Conservation (phyloP, 2,113 vertebrate species). For the Nasalis larvatus region DNA sequence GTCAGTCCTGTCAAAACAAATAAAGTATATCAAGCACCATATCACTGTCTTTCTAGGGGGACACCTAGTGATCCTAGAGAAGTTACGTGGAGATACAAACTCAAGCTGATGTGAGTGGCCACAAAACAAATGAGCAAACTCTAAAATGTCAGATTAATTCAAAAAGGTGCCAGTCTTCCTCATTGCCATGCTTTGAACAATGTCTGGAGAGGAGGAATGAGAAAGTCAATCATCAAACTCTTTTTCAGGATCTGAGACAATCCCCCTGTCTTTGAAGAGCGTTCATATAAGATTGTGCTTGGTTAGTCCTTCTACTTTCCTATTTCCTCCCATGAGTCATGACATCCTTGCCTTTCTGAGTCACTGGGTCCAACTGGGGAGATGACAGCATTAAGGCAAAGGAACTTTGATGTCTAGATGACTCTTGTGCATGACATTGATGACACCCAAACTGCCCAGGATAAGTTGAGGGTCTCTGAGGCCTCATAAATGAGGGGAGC, state of each 20-base stretch:
- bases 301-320: background rate
- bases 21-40: background rate
- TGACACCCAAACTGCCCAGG: fast-evolving
- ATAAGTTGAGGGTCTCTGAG: background rate
- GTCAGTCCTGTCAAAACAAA: background rate
- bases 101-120: background rate
- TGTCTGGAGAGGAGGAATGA: background rate
- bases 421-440: background rate
- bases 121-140: background rate
- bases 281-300: background rate
- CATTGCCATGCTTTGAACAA: background rate
- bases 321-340: background rate
- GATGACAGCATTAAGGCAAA: background rate
- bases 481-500: background rate
- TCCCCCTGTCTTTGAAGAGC: background rate
- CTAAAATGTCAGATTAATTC: background rate
- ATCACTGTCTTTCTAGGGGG: background rate
- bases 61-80: background rate
- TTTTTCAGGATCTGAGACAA: background rate
- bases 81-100: background rate
- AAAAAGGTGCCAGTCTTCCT: background rate
- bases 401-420: background rate
- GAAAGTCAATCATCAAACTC: background rate
- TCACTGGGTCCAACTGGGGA: background rate
- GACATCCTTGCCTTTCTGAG: background rate